Conservation (phyloP, 2,797 vertebrate genomes). For the Coilia nasus region DNA sequence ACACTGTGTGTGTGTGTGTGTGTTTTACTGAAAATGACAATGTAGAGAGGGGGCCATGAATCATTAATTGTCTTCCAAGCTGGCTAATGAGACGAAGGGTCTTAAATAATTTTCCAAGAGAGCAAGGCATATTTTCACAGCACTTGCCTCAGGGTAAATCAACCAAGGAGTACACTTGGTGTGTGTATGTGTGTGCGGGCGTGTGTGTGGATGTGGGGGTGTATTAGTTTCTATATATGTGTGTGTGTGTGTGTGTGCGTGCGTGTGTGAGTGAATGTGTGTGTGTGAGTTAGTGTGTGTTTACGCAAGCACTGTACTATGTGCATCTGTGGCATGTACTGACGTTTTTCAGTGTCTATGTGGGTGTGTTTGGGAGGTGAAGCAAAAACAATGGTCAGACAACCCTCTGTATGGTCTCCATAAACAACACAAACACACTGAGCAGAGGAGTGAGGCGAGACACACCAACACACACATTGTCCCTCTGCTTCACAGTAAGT, state of each 20-base stretch:
- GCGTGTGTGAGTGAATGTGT: neutral
- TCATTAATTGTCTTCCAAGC: conserved; percentile 78
- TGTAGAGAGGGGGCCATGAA: conserved; percentile 65
- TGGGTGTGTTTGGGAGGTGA: neutral
- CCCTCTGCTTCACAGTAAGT: neutral
- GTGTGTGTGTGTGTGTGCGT: neutral
- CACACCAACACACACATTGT: neutral
- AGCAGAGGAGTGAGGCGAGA: neutral
- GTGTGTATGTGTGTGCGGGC: conserved; percentile 4
- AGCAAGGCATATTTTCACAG: conserved; percentile 76
- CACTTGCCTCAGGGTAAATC: conserved; percentile 66
- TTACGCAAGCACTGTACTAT: neutral
- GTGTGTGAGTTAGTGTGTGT: neutral
- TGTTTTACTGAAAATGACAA: conserved; percentile 44
- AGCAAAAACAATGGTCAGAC: no score
- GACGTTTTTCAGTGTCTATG: neutral
- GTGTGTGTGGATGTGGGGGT: neutral
- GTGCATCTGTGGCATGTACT: neutral
- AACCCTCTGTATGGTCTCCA: no score
- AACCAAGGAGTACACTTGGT: conserved; percentile 25
- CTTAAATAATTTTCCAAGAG: conserved; percentile 80
- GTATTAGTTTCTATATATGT: neutral
- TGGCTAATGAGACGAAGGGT: conserved; percentile 80
- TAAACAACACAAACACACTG: neutral
- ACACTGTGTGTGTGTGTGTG: conserved; percentile 1